These are phyloP conservation scores for Crypturellus tataupa DNA, from an alignment of 2,797 vertebrate species.

Conservation along the genomic window DNA sequence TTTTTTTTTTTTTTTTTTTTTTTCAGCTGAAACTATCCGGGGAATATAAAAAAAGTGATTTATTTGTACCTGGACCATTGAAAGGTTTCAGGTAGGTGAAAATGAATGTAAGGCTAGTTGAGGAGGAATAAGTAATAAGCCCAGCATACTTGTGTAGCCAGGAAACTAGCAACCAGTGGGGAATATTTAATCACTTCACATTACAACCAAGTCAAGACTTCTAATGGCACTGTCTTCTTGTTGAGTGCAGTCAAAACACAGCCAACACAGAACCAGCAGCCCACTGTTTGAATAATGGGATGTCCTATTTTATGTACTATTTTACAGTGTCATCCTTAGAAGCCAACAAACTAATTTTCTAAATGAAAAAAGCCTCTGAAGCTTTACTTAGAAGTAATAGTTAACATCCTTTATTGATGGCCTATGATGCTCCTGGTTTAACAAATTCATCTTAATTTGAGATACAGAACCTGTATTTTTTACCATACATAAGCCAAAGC, in stretches of 20 bases:
- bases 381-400: not conserved
- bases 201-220: slow-evolving; percentile 18
- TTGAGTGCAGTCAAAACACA: not conserved
- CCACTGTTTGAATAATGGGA: not conserved
- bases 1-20: slow-evolving; percentile 80
- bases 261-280: not conserved
- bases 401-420: not conserved
- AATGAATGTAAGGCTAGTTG: slow-evolving; percentile 87
- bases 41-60: slow-evolving; percentile 95
- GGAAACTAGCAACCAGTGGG: slow-evolving; percentile 66
- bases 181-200: slow-evolving; percentile 41
- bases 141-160: slow-evolving; percentile 78
- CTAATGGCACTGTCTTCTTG: not conserved
- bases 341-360: not conserved
- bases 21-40: slow-evolving; percentile 83
- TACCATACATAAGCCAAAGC: not conserved
- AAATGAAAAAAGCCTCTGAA: not conserved
- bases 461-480: not conserved
- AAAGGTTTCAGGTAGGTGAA: slow-evolving; percentile 93
- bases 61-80: slow-evolving; percentile 92
- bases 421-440: not conserved
- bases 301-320: not conserved
- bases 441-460: not conserved
- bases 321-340: not conserved
- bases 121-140: slow-evolving; percentile 83